Evolutionary conservation across 2,113 vertebrate species (phyloP).

Genomic region (Hypomesus transpacificus): DNA sequence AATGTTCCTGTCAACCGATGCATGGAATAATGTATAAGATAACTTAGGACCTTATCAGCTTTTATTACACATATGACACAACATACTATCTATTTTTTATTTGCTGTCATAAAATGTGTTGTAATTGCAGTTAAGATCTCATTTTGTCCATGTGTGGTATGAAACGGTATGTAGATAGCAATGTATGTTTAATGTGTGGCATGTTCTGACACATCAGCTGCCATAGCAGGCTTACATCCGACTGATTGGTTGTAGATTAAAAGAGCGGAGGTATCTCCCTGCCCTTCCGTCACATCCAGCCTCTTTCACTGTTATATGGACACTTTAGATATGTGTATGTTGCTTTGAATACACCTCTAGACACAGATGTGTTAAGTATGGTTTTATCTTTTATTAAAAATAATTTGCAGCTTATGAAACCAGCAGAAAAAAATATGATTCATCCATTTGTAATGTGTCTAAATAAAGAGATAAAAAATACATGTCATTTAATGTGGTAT

Average conservation of each 20-base stretch:
- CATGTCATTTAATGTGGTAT: constrained; percentile 32
- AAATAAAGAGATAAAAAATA: constrained; percentile 48
- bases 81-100: constrained; percentile 31
- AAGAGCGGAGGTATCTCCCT: too few relatives aligned
- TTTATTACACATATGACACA: constrained; percentile 30
- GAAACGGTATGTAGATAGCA: constrained; percentile 50
- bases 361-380: constrained; percentile 12
- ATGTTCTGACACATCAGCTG: constrained; percentile 43
- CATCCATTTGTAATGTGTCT: constrained; percentile 55
- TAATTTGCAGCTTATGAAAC: constrained; percentile 38
- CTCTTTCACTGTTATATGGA: too few relatives aligned
- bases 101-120: constrained; percentile 22
- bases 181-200: constrained; percentile 41
- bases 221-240: constrained; percentile 6
- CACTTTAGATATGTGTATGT: too few relatives aligned
- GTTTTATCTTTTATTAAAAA: constrained; percentile 58
- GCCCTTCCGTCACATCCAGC: too few relatives aligned
- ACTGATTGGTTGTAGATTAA: too few relatives aligned
- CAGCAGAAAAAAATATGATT: constrained; percentile 60
- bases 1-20: not conserved
- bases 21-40: not conserved
- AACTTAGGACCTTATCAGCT: constrained; percentile 3
- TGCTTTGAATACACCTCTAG: not conserved
- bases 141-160: constrained; percentile 14
- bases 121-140: too few relatives aligned